A percentile compares a stretch with the other conserved stretches of the same genome.
phyloP scores from a whole-genome alignment of 2,888 invertebrate genomes.

The Bembecia ichneumoniformis region DNA sequence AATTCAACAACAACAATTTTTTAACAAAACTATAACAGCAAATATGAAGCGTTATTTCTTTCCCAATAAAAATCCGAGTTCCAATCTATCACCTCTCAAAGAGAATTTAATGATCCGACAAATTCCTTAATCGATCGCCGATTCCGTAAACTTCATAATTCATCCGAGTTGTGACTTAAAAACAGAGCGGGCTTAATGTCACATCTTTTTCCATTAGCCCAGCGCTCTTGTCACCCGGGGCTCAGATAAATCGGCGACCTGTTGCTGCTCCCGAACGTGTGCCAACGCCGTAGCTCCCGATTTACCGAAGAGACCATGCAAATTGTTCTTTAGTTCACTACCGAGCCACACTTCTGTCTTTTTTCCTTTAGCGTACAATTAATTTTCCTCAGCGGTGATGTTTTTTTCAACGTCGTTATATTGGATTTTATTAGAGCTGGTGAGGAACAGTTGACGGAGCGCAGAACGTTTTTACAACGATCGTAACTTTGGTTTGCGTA shows the following conservation, averaged over 20 bases:
- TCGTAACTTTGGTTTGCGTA: too few species aligned
- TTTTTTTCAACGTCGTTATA: background rate
- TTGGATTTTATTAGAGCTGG: too few species aligned
- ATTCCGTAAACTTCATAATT: conserved; percentile 37
- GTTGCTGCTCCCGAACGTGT: conserved; percentile 43
- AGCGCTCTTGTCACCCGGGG: conserved; percentile 30
- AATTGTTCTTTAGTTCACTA: conserved; percentile 47
- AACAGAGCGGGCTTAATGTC: conserved; percentile 38
- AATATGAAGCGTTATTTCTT: too few species aligned
- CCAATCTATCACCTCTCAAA: background rate
- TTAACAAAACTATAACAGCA: too few species aligned
- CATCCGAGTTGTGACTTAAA: conserved; percentile 44
- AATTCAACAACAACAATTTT: too few species aligned
- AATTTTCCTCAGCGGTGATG: background rate
- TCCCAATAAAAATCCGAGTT: too few species aligned
- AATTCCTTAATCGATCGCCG: conserved; percentile 37
- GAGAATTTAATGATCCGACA: conserved; percentile 20
- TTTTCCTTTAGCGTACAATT: background rate
- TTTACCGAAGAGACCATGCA: conserved; percentile 34
- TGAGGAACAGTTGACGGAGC: too few species aligned
- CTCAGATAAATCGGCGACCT: conserved; percentile 52
- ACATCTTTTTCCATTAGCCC: conserved; percentile 57
- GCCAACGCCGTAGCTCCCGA: conserved; percentile 23
- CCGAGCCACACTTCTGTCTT: conserved; percentile 2
- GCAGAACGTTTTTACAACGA: too few species aligned